Conservation (phyloP, 2,888 invertebrate species). For the Leuctra nigra region DNA sequence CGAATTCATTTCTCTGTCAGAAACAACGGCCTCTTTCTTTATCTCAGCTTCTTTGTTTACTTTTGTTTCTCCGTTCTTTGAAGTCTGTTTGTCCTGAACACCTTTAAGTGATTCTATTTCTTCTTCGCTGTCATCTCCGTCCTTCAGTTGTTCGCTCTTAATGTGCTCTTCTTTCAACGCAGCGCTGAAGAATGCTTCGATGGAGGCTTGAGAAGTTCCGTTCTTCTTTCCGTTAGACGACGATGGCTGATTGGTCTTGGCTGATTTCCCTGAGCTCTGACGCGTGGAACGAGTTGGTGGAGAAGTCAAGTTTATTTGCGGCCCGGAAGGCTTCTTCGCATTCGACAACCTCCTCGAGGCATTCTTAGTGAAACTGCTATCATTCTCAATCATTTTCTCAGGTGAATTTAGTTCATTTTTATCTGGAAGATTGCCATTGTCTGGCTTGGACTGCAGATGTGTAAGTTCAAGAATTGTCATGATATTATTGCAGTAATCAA, state of each 20-base stretch:
- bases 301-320: not conserved
- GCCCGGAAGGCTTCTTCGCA: not conserved
- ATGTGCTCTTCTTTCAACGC: not conserved
- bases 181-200: conserved; percentile 1
- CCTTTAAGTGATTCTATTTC: not conserved
- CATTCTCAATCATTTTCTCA: no score
- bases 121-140: not conserved
- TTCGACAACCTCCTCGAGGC: not conserved
- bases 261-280: not conserved
- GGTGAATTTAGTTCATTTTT: no score
- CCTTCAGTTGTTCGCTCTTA: not conserved
- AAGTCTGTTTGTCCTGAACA: not conserved
- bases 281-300: not conserved
- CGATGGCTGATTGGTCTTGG: not conserved
- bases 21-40: conserved; percentile 21
- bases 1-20: conserved; percentile 8
- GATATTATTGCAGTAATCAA: conserved; percentile 29
- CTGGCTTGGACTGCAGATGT: no score
- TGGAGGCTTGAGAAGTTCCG: not conserved
- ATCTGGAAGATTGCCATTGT: no score
- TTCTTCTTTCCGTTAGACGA: not conserved
- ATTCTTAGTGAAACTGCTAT: no score
- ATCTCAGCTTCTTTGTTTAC: not conserved
- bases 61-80: not conserved
- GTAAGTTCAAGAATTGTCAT: conserved; percentile 25